Percentiles rank a stretch among this genome's conserved stretches.
These are phyloP conservation scores for Apis cerana DNA, from an alignment of 1,140 invertebrate genomes.

Conservation along the genomic window DNA sequence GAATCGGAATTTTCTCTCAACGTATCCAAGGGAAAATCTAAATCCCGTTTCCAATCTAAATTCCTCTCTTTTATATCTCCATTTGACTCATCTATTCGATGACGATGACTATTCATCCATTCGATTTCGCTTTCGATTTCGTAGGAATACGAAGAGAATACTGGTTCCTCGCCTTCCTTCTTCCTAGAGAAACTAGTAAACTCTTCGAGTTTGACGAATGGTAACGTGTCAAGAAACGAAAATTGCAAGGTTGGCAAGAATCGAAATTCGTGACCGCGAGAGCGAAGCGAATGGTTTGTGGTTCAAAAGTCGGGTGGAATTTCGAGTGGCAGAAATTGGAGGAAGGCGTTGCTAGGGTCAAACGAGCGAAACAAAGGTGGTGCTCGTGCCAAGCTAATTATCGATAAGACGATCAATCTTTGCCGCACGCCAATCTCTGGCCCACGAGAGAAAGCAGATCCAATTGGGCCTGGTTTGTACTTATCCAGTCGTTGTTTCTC, in stretches of 20 bases:
- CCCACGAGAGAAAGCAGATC: slow-evolving; percentile 72
- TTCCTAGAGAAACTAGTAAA: background rate
- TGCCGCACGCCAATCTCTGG: slow-evolving; percentile 64
- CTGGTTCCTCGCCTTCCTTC: too few relatives aligned
- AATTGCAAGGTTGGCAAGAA: background rate
- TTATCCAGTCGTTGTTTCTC: background rate
- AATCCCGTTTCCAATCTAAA: too few relatives aligned
- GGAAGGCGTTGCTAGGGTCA: slow-evolving; percentile 39
- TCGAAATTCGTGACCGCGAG: background rate
- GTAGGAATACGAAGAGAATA: too few relatives aligned
- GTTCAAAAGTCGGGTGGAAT: slow-evolving; percentile 15
- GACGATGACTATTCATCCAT: too few relatives aligned
- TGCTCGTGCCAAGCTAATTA: slow-evolving; percentile 69
- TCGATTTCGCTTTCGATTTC: too few relatives aligned
- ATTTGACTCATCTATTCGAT: too few relatives aligned
- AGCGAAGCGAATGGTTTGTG: background rate
- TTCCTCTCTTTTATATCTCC: too few relatives aligned
- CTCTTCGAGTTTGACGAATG: background rate
- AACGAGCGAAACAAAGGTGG: slow-evolving; percentile 59
- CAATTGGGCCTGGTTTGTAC: slow-evolving; percentile 58
- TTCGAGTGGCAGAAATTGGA: slow-evolving; percentile 1
- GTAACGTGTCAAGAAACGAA: background rate
- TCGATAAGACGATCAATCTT: slow-evolving; percentile 73
- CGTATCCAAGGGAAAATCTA: too few relatives aligned
- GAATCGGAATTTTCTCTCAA: too few relatives aligned